A percentile compares a stretch with the other conserved stretches of the same genome.
These are phyloP conservation scores for Sardinella longiceps DNA, from an alignment of 2,797 vertebrate genomes.

Conservation along the genomic window DNA sequence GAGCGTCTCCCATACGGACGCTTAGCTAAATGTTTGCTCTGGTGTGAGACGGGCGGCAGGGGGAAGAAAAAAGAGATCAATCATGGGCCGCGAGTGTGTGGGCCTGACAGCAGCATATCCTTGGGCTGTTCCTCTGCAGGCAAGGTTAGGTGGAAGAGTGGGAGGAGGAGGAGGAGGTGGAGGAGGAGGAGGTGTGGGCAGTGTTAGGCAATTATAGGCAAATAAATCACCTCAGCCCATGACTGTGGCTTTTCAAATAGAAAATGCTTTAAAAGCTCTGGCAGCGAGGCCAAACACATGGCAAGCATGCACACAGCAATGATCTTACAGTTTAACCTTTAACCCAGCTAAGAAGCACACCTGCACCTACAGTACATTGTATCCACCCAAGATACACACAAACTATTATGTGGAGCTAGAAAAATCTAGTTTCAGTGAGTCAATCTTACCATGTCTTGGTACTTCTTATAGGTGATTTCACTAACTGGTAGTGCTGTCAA, in stretches of 20 bases:
- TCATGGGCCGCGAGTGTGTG: conserved; percentile 69
- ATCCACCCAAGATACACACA: too few species aligned
- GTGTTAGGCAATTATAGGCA: conserved; percentile 78
- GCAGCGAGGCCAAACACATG: conserved; percentile 44
- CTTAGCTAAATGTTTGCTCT: conserved; percentile 71
- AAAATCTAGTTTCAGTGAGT: too few species aligned
- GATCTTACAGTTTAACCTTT: too few species aligned
- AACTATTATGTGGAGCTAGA: too few species aligned
- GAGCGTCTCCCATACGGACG: conserved; percentile 40
- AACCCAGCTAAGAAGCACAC: too few species aligned
- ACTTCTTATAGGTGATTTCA: too few species aligned
- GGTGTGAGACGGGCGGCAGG: conserved; percentile 58
- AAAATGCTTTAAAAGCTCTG: background rate
- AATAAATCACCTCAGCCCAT: conserved; percentile 74
- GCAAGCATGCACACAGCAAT: background rate
- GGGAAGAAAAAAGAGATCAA: conserved; percentile 66
- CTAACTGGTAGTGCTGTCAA: too few species aligned
- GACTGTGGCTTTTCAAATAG: conserved; percentile 37
- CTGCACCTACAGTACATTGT: too few species aligned
- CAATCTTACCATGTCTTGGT: too few species aligned
- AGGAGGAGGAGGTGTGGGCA: conserved; percentile 59
- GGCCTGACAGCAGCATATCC: conserved; percentile 75
- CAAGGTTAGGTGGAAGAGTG: conserved; percentile 65
- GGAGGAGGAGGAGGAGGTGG: conserved; percentile 15
- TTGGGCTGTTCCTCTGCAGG: conserved; percentile 71